Evolutionary conservation across 2,888 invertebrate species (phyloP).

Genomic region (Epinotia brunnichana): DNA sequence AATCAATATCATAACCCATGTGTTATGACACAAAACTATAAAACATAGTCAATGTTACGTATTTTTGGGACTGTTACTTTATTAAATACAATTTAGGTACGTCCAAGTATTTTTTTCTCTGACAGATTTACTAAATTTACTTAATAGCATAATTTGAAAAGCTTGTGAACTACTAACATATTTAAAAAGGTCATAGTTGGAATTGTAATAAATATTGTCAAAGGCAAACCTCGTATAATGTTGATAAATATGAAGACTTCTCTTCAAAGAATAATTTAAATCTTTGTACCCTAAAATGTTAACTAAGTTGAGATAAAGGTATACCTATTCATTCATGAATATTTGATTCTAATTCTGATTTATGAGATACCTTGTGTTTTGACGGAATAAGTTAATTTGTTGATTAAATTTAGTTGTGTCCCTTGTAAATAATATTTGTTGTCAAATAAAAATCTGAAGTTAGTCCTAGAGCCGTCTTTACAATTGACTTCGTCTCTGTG

Average conservation of each 20-base stretch:
- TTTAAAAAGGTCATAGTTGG: slow-evolving; percentile 10
- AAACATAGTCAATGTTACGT: too few relatives aligned
- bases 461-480: too few relatives aligned
- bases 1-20: background rate
- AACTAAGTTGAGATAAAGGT: slow-evolving; percentile 19
- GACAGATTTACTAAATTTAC: too few relatives aligned
- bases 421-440: background rate
- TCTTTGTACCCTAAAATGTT: slow-evolving; percentile 33
- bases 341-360: slow-evolving; percentile 12
- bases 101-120: too few relatives aligned
- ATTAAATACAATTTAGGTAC: too few relatives aligned
- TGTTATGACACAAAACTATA: too few relatives aligned
- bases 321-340: slow-evolving; percentile 31
- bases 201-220: slow-evolving; percentile 6
- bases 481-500: too few relatives aligned
- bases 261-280: slow-evolving; percentile 35
- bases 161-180: too few relatives aligned
- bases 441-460: background rate
- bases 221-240: background rate
- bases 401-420: background rate
- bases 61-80: too few relatives aligned
- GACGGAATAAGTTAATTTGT: background rate
- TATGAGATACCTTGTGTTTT: background rate
- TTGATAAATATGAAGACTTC: slow-evolving; percentile 32
- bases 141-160: background rate